Evolutionary conservation across 2,113 vertebrate species (phyloP).

Genomic region (Macaca mulatta): DNA sequence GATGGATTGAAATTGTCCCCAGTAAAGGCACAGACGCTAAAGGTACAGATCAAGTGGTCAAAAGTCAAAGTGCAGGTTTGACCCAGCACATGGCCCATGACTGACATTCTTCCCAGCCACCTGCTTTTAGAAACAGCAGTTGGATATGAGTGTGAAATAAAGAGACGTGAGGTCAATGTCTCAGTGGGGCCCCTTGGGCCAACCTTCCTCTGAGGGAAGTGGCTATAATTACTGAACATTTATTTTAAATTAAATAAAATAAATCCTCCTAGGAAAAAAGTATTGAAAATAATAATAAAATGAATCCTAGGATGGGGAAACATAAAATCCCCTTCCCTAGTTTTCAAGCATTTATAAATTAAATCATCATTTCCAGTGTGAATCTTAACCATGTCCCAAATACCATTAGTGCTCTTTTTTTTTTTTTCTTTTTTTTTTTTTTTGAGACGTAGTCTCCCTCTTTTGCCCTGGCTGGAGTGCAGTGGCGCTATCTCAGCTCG

Average conservation of each 20-base stretch:
- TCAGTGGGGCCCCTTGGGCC: no score
- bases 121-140: background rate
- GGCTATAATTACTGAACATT: background rate
- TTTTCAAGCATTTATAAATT: conserved; percentile 4
- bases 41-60: background rate
- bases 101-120: background rate
- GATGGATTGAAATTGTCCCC: background rate
- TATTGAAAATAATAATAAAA: background rate
- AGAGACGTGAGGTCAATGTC: no score
- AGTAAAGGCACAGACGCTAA: background rate
- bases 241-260: background rate
- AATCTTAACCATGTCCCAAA: background rate
- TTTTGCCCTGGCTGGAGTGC: background rate
- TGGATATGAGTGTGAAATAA: background rate
- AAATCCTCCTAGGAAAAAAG: background rate
- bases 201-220: background rate
- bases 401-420: background rate
- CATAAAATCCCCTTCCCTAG: background rate
- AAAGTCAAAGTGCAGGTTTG: background rate
- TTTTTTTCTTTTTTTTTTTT: background rate
- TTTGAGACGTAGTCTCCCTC: background rate
- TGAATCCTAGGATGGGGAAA: background rate
- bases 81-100: no score
- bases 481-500: background rate
- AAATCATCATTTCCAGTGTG: background rate